phyloP scores from a whole-genome alignment of 2,113 vertebrate species.

The Petroica traversi region DNA sequence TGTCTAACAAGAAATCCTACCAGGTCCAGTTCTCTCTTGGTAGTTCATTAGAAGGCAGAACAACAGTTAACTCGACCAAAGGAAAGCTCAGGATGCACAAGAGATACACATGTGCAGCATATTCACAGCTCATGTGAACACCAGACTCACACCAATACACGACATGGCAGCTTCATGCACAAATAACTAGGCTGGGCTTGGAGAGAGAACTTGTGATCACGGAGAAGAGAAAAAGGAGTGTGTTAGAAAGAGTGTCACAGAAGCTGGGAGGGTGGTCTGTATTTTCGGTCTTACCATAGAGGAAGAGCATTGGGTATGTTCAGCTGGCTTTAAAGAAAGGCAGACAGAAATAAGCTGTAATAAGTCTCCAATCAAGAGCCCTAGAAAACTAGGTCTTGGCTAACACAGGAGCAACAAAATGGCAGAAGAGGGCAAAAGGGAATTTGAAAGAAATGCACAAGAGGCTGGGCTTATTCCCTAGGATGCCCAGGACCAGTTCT shows the following conservation, averaged over 20 bases:
- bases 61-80: conserved; percentile 60
- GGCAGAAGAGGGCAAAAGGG: conserved; percentile 67
- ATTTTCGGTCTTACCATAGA: conserved; percentile 97
- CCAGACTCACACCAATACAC: conserved; percentile 72
- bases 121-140: conserved; percentile 71
- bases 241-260: conserved; percentile 71
- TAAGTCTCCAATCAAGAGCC: conserved; percentile 75
- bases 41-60: conserved; percentile 65
- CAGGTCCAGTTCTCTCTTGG: conserved; percentile 75
- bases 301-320: conserved; percentile 95
- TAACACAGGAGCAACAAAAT: conserved; percentile 77
- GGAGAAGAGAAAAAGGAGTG: conserved; percentile 65
- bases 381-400: conserved; percentile 66
- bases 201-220: conserved; percentile 56
- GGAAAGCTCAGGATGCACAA: conserved; percentile 71
- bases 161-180: conserved; percentile 77
- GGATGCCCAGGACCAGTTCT: conserved; percentile 5
- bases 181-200: conserved; percentile 70
- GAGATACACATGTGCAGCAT: conserved; percentile 70
- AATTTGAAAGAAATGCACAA: conserved; percentile 52
- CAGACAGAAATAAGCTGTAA: conserved; percentile 97
- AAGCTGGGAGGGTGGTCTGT: conserved; percentile 76
- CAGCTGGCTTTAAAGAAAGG: conserved; percentile 99
- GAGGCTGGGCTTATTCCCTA: conserved; percentile 37
- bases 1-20: conserved; percentile 66